Evolutionary conservation across 2,797 vertebrate genomes (phyloP), one percentile per base, ranked within the genome.

Genomic region (Cirrhinus molitorella): DNA sequence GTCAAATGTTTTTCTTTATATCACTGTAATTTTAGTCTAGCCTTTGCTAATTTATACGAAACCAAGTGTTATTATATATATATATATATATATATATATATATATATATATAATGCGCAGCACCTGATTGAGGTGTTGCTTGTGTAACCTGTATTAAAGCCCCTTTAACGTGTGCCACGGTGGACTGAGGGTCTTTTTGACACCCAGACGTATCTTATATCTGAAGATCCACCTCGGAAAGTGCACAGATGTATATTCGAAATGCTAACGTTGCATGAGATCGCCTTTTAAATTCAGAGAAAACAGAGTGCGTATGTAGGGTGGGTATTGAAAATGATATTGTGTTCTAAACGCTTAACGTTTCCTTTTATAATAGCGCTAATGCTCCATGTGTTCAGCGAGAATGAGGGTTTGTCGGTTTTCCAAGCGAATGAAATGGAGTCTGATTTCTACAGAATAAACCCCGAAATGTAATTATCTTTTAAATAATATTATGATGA

Each of bases 141-240:
- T 88, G 81, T 88, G 80, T 91, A 91, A 91, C 90, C 91, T 94
- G 92, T 94, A 93, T 90, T 92, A 92, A 89, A 88, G 83, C 81
- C 90, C 94, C 93, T 94, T 92, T 94, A 94, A 93, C 89, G 90
- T 92, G 93, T 93, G 89, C 90, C 89, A 90, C 88, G 92, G 91
- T 93, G 88, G 92, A 93, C 88, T 6, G 90, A 91, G 85, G n/a
- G 53, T 79, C 31, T 77, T 79, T 28, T 73, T 55, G 57, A 3
- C 65, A 17, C 40, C 28, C 72, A 57, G 51, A 61, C 55, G 28
- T 28, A n/a, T 66, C 14, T n/a, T 14, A 40, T 25, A 68, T 59
- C 63, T 55, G 63, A 45, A 80, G 59, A 71, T 72, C 23, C 34
- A 19, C 76, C 49, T 47, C 16, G 2, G 8, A 51, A 76, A 55